Evolutionary conservation across 2,113 vertebrate genomes (phyloP), one percentile per base, ranked within the genome.

Genomic region (Porphyrio hochstetteri): DNA sequence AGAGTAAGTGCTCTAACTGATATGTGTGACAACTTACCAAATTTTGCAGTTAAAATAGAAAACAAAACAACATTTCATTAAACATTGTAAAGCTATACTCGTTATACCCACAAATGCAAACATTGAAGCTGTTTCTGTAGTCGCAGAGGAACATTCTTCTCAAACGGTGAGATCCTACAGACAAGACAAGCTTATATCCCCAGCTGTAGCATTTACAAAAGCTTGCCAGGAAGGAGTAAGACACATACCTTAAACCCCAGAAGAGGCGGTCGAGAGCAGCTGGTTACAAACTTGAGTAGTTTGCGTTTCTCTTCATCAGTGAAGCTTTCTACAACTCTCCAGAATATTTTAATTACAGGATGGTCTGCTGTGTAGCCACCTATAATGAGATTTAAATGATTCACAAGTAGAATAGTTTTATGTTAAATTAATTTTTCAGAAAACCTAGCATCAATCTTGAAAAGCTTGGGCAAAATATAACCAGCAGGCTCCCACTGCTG

Each of bases 321-420:
- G 98, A 99, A 99, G n/a, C 98, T 98, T 95, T 99, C 99, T 7
- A 99, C 99, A 29, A 99, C 99, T 86, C 99, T 99, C 99, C 99
- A 99, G 93, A 99, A 99, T 95, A 97, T 99, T 96, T 98, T 98
- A 93, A 99, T 99, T 64, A 99, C 99, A 0, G 99, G 98, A 91
- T 99, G 99, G 76, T 98, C 99, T 27, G 99, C 98, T 16, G 99
- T 96, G 92, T 99, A 99, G 35, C 99, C 99, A 52, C 99, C 99
- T 99, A n/a, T 6, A 88, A 79, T 13, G 78, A 74, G 55, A 91
- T 81, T 90, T 38, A 93, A 88, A 68, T n/a, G 1, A 50, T 15
- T 83, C 44, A 61, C 5, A 82, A 24, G 13, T 11, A 85, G n/a
- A 89, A 35, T 2, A 67, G 23, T 28, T 57, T 35, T 18, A 48